Percentiles rank a stretch among this genome's conserved stretches.
Conservation (phyloP, 2,888 invertebrate species). For the Cheiracanthium punctorium region DNA sequence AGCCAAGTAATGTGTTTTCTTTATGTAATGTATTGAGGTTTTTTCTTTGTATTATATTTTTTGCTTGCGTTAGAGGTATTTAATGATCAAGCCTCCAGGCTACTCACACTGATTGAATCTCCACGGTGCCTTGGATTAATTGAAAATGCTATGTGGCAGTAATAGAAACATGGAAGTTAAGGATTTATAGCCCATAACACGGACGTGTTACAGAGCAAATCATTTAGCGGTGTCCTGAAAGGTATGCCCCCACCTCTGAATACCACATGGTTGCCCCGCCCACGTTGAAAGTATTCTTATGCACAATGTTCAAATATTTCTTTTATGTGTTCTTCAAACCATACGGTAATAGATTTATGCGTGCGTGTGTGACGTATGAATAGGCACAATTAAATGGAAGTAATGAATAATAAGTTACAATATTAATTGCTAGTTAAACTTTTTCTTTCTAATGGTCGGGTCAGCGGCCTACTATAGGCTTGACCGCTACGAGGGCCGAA, state of each 20-base stretch:
- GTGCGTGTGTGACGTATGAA: background rate
- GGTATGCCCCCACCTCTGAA: background rate
- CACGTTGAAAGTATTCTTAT: background rate
- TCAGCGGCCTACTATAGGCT: too few species aligned
- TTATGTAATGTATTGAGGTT: background rate
- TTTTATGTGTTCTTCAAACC: background rate
- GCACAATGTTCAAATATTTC: background rate
- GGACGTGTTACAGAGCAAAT: background rate
- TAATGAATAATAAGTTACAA: too few species aligned
- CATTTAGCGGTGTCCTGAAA: background rate
- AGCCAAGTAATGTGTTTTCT: background rate
- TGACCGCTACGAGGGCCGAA: too few species aligned
- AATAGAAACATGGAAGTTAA: background rate
- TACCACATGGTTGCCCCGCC: background rate
- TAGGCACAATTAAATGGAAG: background rate
- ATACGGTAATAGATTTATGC: background rate
- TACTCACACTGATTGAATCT: background rate
- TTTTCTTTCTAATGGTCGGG: too few species aligned
- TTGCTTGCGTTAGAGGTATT: background rate
- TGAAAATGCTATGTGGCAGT: background rate
- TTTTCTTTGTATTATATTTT: background rate
- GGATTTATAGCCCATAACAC: background rate
- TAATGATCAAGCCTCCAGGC: background rate
- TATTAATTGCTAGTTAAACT: too few species aligned
- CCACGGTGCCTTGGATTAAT: background rate